Evolutionary conservation across 2,797 vertebrate species (phyloP).

Genomic region (Arremon brunneinucha): DNA sequence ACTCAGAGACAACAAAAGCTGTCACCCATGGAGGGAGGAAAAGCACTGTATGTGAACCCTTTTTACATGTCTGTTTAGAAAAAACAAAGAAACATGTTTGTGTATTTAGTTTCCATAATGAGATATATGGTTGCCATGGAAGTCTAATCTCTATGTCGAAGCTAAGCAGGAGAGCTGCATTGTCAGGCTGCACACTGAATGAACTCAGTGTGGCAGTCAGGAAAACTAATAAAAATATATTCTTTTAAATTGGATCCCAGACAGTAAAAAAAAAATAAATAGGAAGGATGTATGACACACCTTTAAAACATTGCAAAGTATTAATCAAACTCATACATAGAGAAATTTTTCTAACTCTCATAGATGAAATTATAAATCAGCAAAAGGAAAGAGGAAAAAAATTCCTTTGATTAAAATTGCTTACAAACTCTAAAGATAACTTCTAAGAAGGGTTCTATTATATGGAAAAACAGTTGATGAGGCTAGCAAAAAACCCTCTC

Average conservation of each 20-base stretch:
- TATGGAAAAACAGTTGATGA: not conserved
- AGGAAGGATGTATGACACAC: not conserved
- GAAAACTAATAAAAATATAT: not conserved
- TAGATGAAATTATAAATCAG: not conserved
- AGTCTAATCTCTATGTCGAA: conserved; percentile 43
- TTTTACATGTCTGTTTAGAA: not conserved
- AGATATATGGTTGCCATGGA: conserved; percentile 52
- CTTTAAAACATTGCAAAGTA: not conserved
- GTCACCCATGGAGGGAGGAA: not conserved
- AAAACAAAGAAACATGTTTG: conserved; percentile 40
- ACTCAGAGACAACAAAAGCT: not conserved
- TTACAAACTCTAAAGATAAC: not conserved
- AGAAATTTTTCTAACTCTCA: not conserved
- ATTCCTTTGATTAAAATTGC: not conserved
- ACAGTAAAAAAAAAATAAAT: not conserved
- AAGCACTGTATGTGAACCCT: not conserved
- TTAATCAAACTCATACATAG: not conserved
- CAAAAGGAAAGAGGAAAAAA: not conserved
- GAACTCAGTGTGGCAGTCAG: not conserved
- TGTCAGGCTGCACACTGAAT: not conserved
- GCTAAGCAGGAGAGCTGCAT: conserved; percentile 7
- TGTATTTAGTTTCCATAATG: conserved; percentile 37
- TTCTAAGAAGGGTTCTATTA: not conserved
- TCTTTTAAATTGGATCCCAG: not conserved
- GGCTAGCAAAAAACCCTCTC: not conserved